phyloP scores from a whole-genome alignment of 2,797 vertebrate genomes.

The Tympanoctomys barrerae region DNA sequence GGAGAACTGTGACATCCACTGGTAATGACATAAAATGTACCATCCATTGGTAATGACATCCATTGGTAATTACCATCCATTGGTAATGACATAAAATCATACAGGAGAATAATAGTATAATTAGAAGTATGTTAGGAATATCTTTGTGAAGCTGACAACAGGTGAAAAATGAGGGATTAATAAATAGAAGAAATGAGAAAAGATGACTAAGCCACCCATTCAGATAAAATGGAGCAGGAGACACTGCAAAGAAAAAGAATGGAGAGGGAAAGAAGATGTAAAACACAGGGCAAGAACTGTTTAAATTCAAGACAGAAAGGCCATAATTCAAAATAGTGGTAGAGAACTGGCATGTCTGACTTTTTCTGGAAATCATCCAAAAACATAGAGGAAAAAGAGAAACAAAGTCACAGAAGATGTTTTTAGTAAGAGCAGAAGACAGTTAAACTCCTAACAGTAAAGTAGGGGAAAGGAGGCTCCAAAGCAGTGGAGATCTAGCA shows the following conservation, averaged over 20 bases:
- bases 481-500: not conserved
- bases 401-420: conserved; percentile 16
- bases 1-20: not conserved
- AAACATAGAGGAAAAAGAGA: conserved; percentile 22
- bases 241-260: not conserved
- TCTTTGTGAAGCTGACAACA: not conserved
- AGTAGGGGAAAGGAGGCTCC: not conserved
- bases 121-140: not conserved
- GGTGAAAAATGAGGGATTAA: not conserved
- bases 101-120: not conserved
- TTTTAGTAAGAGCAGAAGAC: conserved; percentile 43
- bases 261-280: not conserved
- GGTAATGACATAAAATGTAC: not conserved
- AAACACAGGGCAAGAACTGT: not conserved
- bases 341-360: not conserved
- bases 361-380: conserved; percentile 58
- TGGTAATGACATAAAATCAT: not conserved
- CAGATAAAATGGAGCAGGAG: conserved; percentile 3
- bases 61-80: not conserved
- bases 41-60: not conserved
- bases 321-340: conserved; percentile 35
- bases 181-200: conserved; percentile 10
- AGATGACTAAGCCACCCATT: not conserved
- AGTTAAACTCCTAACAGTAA: conserved; percentile 9
- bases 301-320: not conserved